A percentile compares a stretch with the other conserved stretches of the same genome.
phyloP scores from a whole-genome alignment of 2,888 invertebrate genomes.

The Drosophila koepferae region DNA sequence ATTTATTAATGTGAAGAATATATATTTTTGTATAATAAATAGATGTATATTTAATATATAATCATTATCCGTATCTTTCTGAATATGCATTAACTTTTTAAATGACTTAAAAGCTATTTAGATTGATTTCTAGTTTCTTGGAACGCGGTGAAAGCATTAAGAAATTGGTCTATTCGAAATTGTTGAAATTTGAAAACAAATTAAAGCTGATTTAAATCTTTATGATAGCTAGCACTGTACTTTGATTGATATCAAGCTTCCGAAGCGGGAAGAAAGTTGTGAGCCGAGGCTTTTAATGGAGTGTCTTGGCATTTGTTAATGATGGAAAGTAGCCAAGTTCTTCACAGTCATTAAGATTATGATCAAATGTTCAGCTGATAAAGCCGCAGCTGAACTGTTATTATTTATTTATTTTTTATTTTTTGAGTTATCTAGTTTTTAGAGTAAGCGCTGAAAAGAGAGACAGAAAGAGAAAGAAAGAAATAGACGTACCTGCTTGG shows the following conservation, averaged over 20 bases:
- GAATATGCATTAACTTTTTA: background rate
- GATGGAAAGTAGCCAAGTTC: conserved; percentile 45
- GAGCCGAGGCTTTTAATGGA: conserved; percentile 24
- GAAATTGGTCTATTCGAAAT: conserved; percentile 30
- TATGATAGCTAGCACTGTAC: conserved; percentile 6
- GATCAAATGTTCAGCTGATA: conserved; percentile 24
- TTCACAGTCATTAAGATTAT: conserved; percentile 15
- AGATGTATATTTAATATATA: background rate
- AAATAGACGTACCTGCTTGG: conserved; percentile 65
- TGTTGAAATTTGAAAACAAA: conserved; percentile 15
- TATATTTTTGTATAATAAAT: too few species aligned
- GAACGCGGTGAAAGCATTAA: conserved; percentile 40
- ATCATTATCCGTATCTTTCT: background rate
- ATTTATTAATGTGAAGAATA: too few species aligned
- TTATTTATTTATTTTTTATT: background rate
- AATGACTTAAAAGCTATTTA: background rate
- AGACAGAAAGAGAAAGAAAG: background rate
- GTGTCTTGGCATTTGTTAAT: conserved; percentile 21
- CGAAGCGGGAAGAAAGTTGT: conserved; percentile 36
- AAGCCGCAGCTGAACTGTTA: conserved; percentile 22
- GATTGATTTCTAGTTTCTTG: conserved; percentile 2
- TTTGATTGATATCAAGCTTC: conserved; percentile 17
- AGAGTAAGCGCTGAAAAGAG: background rate
- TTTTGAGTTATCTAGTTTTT: conserved; percentile 9
- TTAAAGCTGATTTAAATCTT: conserved; percentile 45